Conservation (phyloP, 2,113 vertebrate species). For the Tringa solitaria region DNA sequence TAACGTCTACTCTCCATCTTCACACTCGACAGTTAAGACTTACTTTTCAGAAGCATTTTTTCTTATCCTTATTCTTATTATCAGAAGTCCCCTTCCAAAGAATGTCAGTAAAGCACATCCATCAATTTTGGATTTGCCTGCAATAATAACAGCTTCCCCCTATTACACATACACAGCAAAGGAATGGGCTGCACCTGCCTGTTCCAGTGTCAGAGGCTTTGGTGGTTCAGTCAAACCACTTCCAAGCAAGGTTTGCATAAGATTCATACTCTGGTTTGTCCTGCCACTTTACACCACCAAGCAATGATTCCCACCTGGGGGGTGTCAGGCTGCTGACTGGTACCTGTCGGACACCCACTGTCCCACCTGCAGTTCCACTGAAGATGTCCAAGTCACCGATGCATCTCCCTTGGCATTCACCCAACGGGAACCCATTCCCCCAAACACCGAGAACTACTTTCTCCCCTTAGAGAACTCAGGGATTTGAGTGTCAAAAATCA, state of each 20-base stretch:
- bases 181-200: too few relatives aligned
- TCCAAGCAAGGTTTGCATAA: not conserved
- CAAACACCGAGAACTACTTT: not conserved
- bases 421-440: accelerated
- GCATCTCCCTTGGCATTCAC: accelerated
- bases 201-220: accelerated
- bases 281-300: not conserved
- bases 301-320: not conserved
- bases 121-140: not conserved
- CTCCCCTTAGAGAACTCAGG: accelerated
- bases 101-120: not conserved
- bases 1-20: not conserved
- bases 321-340: not conserved
- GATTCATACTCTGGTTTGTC: not conserved
- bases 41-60: not conserved
- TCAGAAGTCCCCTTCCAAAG: not conserved
- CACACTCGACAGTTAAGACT: not conserved
- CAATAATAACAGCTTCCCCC: not conserved
- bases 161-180: accelerated
- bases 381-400: not conserved
- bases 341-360: accelerated
- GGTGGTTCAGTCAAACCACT: not conserved
- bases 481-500: not conserved
- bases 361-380: not conserved
- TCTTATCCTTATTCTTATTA: too few relatives aligned